Conservation (phyloP, 2,888 invertebrate species). For the Spodoptera picta region DNA sequence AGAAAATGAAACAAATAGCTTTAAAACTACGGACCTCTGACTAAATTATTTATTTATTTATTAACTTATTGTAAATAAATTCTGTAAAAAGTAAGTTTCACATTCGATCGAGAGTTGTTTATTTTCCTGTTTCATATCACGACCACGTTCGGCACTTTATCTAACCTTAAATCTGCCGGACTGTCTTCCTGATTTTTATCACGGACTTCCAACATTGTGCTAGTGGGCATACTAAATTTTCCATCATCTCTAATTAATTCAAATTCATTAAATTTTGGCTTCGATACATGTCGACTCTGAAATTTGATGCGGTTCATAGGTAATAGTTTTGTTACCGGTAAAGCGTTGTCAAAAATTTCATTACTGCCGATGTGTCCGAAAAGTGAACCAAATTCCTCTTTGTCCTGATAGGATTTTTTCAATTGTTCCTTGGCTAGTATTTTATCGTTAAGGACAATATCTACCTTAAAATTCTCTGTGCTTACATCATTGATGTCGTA, state of each 20-base stretch:
- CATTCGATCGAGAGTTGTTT: slow-evolving; percentile 66
- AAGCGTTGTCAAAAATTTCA: slow-evolving; percentile 29
- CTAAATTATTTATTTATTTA: slow-evolving; percentile 85
- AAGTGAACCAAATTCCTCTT: slow-evolving; percentile 33
- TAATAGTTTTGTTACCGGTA: slow-evolving; percentile 40
- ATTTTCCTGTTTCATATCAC: slow-evolving; percentile 44
- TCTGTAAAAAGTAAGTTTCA: slow-evolving; percentile 79
- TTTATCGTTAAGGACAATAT: slow-evolving; percentile 36
- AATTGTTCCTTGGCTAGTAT: slow-evolving; percentile 16
- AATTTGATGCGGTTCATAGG: slow-evolving; percentile 37
- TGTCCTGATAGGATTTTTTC: slow-evolving; percentile 1
- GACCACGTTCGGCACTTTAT: slow-evolving; percentile 29
- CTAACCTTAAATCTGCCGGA: slow-evolving; percentile 15
- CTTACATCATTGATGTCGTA: slow-evolving; percentile 54
- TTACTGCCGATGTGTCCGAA: slow-evolving; percentile 52
- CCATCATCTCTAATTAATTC: not conserved
- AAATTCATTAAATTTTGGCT: not conserved
- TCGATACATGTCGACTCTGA: slow-evolving; percentile 1
- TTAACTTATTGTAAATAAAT: slow-evolving; percentile 81
- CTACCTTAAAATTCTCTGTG: slow-evolving; percentile 58
- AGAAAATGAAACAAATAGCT: slow-evolving; percentile 62
- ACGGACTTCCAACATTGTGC: slow-evolving; percentile 11
- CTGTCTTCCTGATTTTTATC: slow-evolving; percentile 26
- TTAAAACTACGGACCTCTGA: slow-evolving; percentile 81
- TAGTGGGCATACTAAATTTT: not conserved